These are phyloP conservation scores for Clarias platycephalus DNA, from an alignment of 2,797 vertebrate species.

Conservation along the genomic window DNA sequence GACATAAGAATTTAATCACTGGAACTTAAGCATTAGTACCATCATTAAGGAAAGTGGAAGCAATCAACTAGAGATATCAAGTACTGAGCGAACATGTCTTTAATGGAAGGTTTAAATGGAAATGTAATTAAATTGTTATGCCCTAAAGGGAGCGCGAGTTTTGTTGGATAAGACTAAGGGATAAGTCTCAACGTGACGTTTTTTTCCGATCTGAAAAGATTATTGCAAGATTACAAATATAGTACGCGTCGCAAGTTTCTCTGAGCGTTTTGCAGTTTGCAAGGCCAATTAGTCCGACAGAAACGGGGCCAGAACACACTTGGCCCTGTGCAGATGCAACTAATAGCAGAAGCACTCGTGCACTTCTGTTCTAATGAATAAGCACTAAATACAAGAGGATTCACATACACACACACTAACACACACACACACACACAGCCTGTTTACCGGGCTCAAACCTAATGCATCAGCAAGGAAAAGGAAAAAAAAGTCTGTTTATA, in stretches of 20 bases:
- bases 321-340: conserved; percentile 59
- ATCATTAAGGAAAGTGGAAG: not conserved
- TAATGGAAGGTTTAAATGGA: not conserved
- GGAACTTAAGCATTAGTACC: conserved; percentile 11
- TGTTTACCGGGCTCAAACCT: not conserved
- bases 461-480: not conserved
- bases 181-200: not conserved
- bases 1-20: conserved; percentile 5
- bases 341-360: conserved; percentile 66
- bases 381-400: conserved; percentile 39
- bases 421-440: conserved; percentile 11
- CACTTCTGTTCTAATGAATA: conserved; percentile 52
- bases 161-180: not conserved
- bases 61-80: conserved; percentile 15
- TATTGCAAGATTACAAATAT: conserved; percentile 63
- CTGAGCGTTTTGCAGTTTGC: conserved; percentile 56
- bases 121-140: not conserved
- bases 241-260: conserved; percentile 39
- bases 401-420: conserved; percentile 10
- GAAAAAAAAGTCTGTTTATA: not conserved
- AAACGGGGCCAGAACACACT: conserved; percentile 59
- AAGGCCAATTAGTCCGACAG: conserved; percentile 60
- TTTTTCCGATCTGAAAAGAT: conserved; percentile 45
- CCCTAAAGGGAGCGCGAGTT: not conserved
- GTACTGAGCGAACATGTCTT: not conserved